Evolutionary conservation across 2,888 invertebrate genomes (phyloP), one percentile per base, ranked within the genome.

Genomic region (Eubasilissa splendida): DNA sequence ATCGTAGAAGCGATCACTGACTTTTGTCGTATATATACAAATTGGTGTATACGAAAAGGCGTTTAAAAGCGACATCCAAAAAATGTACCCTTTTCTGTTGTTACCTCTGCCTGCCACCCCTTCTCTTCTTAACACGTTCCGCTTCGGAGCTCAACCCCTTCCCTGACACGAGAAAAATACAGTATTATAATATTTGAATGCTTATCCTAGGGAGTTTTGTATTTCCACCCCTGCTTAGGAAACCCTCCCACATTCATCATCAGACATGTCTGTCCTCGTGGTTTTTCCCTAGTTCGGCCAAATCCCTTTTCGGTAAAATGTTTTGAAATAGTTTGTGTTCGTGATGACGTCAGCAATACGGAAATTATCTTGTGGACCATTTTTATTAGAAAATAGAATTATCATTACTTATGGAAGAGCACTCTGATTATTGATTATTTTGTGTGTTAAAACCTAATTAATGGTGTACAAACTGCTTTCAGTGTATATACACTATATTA

Each of bases 111-210:
- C 12, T 11, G 42, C 10, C 12, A 33, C 70, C 54, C 52, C 54
- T 31, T 42, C 65, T 31, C 65, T 42, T 11, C 65, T 12, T 12
- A 56, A 56, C 50, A 71, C 56, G 12, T 58, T 70, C n/a, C 71
- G 11, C n/a, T 42, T 42, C 42, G 42, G 7, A 42, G 42, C 42
- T 42, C 42, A 42, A 33, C 42, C n/a, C 12, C 10, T 33, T 8
- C 12, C 11, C 11, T 42, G 70, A 52, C 31, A 65, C 42, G 65
- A 4, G 42, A 73, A 58, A 71, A 73, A 58, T n/a, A 71, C 56
- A 71, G 42, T 58, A 73, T 54, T 71, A 56, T 56, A 71, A 56
- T 71, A 71, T 73, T 73, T 31, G 12, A 73, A 71, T 58, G 54
- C 71, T 73, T 33, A 73, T 33, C 12, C 42, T 14, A 56, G 71